Percentiles rank a stretch among this genome's conserved stretches.
These are phyloP conservation scores for Cladopsammia gracilis DNA, from an alignment of 64 coral and sea anemone species.

Conservation along the genomic window DNA sequence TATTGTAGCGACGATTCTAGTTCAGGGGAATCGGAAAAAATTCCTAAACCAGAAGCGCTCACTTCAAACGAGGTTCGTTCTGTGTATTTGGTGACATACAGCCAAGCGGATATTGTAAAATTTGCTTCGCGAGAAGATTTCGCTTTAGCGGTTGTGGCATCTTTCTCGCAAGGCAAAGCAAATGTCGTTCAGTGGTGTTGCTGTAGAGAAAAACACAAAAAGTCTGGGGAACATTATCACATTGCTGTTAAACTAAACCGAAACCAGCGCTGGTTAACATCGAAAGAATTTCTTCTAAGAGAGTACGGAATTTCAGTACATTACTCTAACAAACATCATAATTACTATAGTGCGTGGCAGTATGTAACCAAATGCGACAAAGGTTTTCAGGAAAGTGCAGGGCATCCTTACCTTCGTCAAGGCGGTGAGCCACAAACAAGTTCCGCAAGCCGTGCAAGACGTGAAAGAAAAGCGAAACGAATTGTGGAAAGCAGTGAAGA, in stretches of 20 bases:
- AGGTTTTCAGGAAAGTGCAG: background rate
- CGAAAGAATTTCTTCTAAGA: background rate
- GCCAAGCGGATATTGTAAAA: background rate
- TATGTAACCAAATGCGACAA: constrained; percentile 41
- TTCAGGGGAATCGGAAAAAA: no score
- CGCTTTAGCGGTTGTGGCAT: background rate
- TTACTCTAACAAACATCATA: constrained; percentile 40
- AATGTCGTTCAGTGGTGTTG: constrained; percentile 18
- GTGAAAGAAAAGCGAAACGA: background rate
- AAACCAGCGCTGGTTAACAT: constrained; percentile 13
- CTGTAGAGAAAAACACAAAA: constrained; percentile 1
- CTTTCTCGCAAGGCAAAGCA: background rate
- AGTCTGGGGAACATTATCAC: constrained; percentile 23
- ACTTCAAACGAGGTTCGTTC: no score
- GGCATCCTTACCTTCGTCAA: constrained; percentile 21
- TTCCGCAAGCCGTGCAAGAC: background rate
- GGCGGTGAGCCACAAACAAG: background rate
- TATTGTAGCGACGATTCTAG: no score
- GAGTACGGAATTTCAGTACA: constrained; percentile 16
- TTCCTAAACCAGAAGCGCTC: no score
- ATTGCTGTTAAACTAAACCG: constrained; percentile 16
- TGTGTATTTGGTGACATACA: constrained; percentile 34
- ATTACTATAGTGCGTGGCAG: constrained; percentile 55
- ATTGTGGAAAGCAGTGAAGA: background rate
- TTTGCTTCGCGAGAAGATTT: background rate